Percentiles rank a stretch among this genome's conserved stretches.
These are phyloP conservation scores for Ateles fusciceps DNA, from an alignment of 2,797 vertebrate genomes.

Conservation along the genomic window DNA sequence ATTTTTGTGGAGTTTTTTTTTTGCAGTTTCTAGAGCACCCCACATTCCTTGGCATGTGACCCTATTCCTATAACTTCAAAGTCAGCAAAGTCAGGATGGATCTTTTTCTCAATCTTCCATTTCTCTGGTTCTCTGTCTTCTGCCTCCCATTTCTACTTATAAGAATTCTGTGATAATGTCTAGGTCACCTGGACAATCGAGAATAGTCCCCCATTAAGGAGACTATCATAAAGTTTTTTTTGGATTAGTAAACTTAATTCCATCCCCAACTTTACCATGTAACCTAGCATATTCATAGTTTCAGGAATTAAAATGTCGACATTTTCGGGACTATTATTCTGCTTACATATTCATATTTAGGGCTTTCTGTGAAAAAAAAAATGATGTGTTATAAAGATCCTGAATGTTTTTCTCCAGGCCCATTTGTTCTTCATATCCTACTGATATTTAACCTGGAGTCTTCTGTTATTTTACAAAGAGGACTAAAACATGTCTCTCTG, in stretches of 20 bases:
- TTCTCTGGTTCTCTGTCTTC: background rate
- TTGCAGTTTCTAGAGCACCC: background rate
- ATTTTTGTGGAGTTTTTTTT: background rate
- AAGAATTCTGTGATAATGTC: background rate
- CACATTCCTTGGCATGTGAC: background rate
- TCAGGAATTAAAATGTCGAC: background rate
- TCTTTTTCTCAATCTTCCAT: background rate
- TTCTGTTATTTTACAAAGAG: background rate
- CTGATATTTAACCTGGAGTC: background rate
- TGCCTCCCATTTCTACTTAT: background rate
- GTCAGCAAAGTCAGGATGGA: background rate
- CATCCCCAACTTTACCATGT: background rate
- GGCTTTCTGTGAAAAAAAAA: background rate
- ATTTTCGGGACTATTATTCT: background rate
- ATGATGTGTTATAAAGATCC: background rate
- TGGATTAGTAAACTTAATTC: background rate
- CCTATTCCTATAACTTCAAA: background rate
- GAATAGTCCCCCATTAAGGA: background rate
- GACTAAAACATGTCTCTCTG: background rate
- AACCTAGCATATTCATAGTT: background rate
- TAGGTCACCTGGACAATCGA: background rate
- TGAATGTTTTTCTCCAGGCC: background rate
- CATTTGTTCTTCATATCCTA: background rate
- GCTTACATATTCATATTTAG: background rate
- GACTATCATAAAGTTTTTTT: background rate